Conservation (phyloP, 2,888 invertebrate genomes). For the Drosophila quinaria region DNA sequence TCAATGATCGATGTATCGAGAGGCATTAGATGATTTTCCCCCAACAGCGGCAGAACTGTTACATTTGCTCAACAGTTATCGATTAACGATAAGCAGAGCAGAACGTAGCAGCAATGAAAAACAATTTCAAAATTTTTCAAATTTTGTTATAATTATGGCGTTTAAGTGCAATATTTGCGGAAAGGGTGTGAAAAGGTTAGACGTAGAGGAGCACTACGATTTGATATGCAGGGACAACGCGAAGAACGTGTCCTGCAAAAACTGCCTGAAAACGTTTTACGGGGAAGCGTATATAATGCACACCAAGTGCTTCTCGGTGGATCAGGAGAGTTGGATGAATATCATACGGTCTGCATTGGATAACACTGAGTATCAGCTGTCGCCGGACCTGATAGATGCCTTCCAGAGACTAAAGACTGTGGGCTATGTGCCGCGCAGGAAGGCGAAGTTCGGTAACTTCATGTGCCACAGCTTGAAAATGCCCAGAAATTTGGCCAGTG, state of each 20-base stretch:
- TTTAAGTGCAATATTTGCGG: slow-evolving; percentile 97
- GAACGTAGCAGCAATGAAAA: slow-evolving; percentile 4
- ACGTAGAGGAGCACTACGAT: slow-evolving; percentile 95
- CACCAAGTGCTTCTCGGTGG: slow-evolving; percentile 94
- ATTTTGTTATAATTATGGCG: slow-evolving; percentile 89
- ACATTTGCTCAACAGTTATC: slow-evolving; percentile 14
- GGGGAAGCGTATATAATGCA: slow-evolving; percentile 92
- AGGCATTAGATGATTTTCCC: not conserved
- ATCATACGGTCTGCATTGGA: too few species aligned
- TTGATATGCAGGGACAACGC: slow-evolving; percentile 89
- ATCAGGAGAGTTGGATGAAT: slow-evolving; percentile 81
- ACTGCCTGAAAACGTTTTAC: slow-evolving; percentile 95
- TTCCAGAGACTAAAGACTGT: too few species aligned
- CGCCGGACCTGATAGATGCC: too few species aligned
- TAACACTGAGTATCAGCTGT: too few species aligned
- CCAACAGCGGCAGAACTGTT: not conserved
- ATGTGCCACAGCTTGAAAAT: too few species aligned
- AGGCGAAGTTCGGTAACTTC: too few species aligned
- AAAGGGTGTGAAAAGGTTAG: slow-evolving; percentile 95
- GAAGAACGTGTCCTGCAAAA: slow-evolving; percentile 94
- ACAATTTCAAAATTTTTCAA: slow-evolving; percentile 12
- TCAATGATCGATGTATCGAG: not conserved
- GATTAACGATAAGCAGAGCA: slow-evolving; percentile 23
- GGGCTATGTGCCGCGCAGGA: too few species aligned
- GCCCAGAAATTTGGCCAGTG: too few species aligned